Evolutionary conservation across 2,113 vertebrate species (phyloP).

Genomic region (Hypanus sabinus): DNA sequence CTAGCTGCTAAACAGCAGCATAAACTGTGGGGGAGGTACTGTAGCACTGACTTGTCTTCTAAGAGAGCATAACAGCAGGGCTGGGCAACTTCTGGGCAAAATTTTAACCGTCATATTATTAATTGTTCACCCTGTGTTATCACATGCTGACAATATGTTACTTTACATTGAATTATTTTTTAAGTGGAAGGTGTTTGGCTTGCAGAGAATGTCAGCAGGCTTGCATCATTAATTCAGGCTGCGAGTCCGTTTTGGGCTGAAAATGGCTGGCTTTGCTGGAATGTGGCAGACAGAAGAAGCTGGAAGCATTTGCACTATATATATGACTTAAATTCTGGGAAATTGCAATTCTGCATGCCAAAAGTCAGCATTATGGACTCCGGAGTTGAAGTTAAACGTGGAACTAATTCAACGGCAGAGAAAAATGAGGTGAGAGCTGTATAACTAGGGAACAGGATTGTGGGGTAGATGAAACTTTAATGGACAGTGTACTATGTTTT

Average conservation of each 20-base stretch:
- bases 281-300: conserved; percentile 45
- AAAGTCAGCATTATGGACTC: conserved; percentile 71
- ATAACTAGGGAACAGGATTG: conserved; percentile 38
- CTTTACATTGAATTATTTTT: conserved; percentile 43
- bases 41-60: conserved; percentile 26
- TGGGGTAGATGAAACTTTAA: conserved; percentile 34
- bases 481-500: not conserved
- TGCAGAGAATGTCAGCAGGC: conserved; percentile 40
- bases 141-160: conserved; percentile 42
- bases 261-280: conserved; percentile 58
- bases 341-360: conserved; percentile 37
- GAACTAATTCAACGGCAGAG: conserved; percentile 59
- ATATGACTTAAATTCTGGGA: conserved; percentile 32
- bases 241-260: conserved; percentile 45
- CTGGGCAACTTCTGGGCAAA: conserved; percentile 42
- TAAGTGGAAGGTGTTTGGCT: conserved; percentile 44
- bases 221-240: conserved; percentile 44
- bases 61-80: conserved; percentile 39
- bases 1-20: conserved; percentile 41
- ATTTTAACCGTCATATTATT: conserved; percentile 43
- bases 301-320: conserved; percentile 42
- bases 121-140: conserved; percentile 41
- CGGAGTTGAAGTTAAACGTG: conserved; percentile 64
- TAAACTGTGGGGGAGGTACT: conserved; percentile 42
- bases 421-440: conserved; percentile 68